A percentile compares a stretch with the other conserved stretches of the same genome.
Evolutionary conservation across 2,113 vertebrate species (phyloP).

Genomic region (Oxygymnocypris stewartii): DNA sequence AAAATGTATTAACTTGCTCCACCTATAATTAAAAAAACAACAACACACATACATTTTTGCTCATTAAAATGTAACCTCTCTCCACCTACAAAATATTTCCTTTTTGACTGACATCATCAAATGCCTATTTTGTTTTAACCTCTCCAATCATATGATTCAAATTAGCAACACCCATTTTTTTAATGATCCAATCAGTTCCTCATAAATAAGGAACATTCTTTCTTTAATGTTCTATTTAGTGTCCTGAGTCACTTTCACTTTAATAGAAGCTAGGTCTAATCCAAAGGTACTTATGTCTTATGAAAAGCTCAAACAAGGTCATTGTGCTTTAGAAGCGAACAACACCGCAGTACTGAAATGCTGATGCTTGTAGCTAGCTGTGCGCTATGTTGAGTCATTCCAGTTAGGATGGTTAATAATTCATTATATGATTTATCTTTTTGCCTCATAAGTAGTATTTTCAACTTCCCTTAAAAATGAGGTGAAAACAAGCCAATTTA

Average conservation of each 20-base stretch:
- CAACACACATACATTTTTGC: no score
- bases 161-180: not conserved
- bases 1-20: not conserved
- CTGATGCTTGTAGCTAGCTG: constrained; percentile 43
- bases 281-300: not conserved
- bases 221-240: not conserved
- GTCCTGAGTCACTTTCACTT: not conserved
- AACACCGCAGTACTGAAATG: constrained; percentile 48
- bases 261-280: not conserved
- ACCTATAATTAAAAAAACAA: not conserved
- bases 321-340: constrained; percentile 34
- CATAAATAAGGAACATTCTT: not conserved
- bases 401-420: constrained; percentile 49
- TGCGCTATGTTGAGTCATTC: constrained; percentile 33
- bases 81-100: not conserved
- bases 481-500: constrained; percentile 17
- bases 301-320: constrained; percentile 19
- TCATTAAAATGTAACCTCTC: no score
- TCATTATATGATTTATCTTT: constrained; percentile 19
- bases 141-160: not conserved
- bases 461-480: constrained; percentile 38
- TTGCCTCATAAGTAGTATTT: not conserved
- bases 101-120: not conserved
- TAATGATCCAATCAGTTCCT: not conserved
- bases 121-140: not conserved